phyloP scores from a whole-genome alignment of 1,140 invertebrate genomes.

The Hestina assimilis region DNA sequence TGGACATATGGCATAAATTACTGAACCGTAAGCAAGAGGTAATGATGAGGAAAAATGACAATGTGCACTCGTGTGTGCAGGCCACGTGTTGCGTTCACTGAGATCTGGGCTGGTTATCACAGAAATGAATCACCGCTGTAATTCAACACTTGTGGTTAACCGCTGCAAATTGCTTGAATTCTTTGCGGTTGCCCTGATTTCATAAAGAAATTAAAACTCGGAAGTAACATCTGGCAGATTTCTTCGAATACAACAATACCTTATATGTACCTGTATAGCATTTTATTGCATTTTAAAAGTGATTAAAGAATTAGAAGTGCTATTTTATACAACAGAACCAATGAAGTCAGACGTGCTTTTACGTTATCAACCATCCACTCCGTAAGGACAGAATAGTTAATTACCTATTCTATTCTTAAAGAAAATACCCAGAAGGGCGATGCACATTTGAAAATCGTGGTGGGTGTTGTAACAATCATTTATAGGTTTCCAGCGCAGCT shows the following conservation, averaged over 20 bases:
- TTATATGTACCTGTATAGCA: neutral
- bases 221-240: neutral
- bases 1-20: constrained; percentile 48
- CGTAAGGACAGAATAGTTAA: constrained; percentile 5
- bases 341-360: neutral
- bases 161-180: constrained; percentile 24
- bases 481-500: constrained; percentile 72
- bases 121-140: constrained; percentile 41
- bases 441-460: constrained; percentile 59
- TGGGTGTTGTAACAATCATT: constrained; percentile 66
- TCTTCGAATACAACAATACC: neutral
- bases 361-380: constrained; percentile 1
- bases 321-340: too few species aligned
- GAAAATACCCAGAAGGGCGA: constrained; percentile 41
- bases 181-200: constrained; percentile 25
- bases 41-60: constrained; percentile 61
- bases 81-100: constrained; percentile 58
- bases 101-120: constrained; percentile 28
- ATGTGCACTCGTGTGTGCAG: constrained; percentile 51
- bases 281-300: too few species aligned
- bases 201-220: constrained; percentile 10
- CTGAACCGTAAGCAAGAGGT: constrained; percentile 50
- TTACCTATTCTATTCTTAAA: constrained; percentile 26
- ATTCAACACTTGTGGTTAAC: constrained; percentile 45
- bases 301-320: too few species aligned